phyloP scores from a whole-genome alignment of 1,140 invertebrate genomes.

The Brachionus sp. region DNA sequence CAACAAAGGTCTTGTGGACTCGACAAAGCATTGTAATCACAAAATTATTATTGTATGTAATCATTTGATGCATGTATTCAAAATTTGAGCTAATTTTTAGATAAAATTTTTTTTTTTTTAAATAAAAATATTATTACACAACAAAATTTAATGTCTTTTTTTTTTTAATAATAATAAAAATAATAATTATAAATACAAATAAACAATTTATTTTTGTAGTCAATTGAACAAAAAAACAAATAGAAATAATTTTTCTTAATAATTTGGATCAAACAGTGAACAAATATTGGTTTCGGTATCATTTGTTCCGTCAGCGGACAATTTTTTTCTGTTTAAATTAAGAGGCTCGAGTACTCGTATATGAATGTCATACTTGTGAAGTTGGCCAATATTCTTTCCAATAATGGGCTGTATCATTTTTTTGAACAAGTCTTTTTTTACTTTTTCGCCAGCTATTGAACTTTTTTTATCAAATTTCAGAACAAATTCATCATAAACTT shows the following conservation, averaged over 20 bases:
- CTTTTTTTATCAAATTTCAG: neutral
- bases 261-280: conserved; percentile 12
- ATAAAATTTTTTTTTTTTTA: too few relatives aligned
- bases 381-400: conserved; percentile 40
- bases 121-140: too few relatives aligned
- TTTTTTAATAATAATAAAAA: too few relatives aligned
- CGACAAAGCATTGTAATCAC: too few relatives aligned
- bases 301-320: neutral
- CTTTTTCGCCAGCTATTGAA: neutral
- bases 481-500: conserved; percentile 15
- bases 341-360: neutral
- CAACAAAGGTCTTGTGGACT: too few relatives aligned
- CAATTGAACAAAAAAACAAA: neutral
- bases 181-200: neutral
- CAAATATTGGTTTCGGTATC: conserved; percentile 18
- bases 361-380: conserved; percentile 41
- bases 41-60: too few relatives aligned
- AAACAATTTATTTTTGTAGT: neutral
- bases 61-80: too few relatives aligned
- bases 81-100: too few relatives aligned
- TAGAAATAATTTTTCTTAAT: neutral
- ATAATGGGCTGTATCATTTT: conserved; percentile 34
- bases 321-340: conserved; percentile 8
- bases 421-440: conserved; percentile 28
- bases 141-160: too few relatives aligned